These are phyloP conservation scores for Nymphalis io DNA, from an alignment of 1,140 invertebrate genomes.

Conservation along the genomic window DNA sequence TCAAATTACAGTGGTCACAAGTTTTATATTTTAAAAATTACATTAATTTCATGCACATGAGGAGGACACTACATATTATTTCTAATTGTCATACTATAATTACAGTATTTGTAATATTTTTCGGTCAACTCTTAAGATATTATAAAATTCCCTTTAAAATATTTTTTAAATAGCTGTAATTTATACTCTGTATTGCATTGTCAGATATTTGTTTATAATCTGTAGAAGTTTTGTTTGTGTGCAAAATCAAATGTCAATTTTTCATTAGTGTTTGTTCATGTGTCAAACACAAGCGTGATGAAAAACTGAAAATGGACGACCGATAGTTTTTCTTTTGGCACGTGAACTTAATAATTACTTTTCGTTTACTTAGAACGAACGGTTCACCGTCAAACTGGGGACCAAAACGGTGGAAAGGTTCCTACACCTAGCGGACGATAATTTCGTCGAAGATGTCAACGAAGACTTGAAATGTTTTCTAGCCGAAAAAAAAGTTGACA, in stretches of 20 bases:
- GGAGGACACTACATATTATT: too few relatives aligned
- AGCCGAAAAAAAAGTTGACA: slow-evolving; percentile 72
- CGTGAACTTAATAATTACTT: slow-evolving; percentile 60
- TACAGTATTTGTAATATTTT: too few relatives aligned
- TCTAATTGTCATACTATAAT: too few relatives aligned
- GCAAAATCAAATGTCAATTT: slow-evolving; percentile 26
- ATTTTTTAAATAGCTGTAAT: neutral
- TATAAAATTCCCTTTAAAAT: too few relatives aligned
- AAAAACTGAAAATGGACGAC: slow-evolving; percentile 74
- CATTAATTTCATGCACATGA: too few relatives aligned
- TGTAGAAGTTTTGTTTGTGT: slow-evolving; percentile 20
- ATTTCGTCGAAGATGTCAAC: slow-evolving; percentile 78
- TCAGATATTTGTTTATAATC: neutral
- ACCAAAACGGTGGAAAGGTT: slow-evolving; percentile 77
- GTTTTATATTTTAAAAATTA: too few relatives aligned
- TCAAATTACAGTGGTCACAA: too few relatives aligned
- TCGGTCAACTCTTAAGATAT: too few relatives aligned
- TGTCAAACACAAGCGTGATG: slow-evolving; percentile 39
- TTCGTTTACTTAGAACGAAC: slow-evolving; percentile 53
- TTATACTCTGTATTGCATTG: slow-evolving; percentile 19
- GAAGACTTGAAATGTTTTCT: slow-evolving; percentile 78
- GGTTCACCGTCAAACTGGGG: slow-evolving; percentile 76
- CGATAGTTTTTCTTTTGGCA: slow-evolving; percentile 64
- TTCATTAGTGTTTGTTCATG: slow-evolving; percentile 40
- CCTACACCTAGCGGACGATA: slow-evolving; percentile 72